Percentiles rank a stretch among this genome's conserved stretches.
These are phyloP conservation scores for Cactoblastis cactorum DNA, from an alignment of 2,888 invertebrate genomes.

Conservation along the genomic window DNA sequence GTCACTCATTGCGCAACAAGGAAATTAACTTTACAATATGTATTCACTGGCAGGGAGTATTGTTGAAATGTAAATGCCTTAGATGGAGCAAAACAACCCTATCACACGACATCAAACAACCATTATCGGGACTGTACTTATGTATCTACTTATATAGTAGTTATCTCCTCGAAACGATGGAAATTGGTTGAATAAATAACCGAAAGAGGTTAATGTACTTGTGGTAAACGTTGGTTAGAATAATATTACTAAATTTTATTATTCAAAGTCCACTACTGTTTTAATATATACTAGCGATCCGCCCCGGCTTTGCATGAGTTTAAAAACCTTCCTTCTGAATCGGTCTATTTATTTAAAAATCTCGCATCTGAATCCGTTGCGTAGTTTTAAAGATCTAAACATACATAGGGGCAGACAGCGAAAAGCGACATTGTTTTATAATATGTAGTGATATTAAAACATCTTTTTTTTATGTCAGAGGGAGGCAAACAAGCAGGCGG, in stretches of 20 bases:
- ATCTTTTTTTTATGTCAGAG: too few species aligned
- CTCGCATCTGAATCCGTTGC: too few species aligned
- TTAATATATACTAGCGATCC: too few species aligned
- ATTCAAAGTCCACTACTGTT: too few species aligned
- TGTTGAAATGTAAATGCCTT: constrained; percentile 10
- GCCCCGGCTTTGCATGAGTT: too few species aligned
- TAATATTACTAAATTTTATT: not conserved
- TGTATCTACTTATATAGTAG: constrained; percentile 16
- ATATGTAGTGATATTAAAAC: too few species aligned
- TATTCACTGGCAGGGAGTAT: constrained; percentile 3
- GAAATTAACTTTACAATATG: constrained; percentile 9
- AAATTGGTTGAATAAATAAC: not conserved
- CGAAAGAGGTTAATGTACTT: constrained; percentile 10
- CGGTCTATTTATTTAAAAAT: too few species aligned
- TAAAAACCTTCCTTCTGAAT: too few species aligned
- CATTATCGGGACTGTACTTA: constrained; percentile 23
- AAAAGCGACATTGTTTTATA: too few species aligned
- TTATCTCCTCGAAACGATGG: constrained; percentile 4
- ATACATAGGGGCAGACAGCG: too few species aligned
- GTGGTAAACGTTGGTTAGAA: not conserved
- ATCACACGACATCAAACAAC: constrained; percentile 25
- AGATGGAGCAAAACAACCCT: constrained; percentile 21
- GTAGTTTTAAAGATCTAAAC: too few species aligned
- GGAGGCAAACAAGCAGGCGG: too few species aligned
- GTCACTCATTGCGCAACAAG: constrained; percentile 6